Evolutionary conservation across 2,797 vertebrate species (phyloP).

Genomic region (Acrossocheilus wenchowensis): DNA sequence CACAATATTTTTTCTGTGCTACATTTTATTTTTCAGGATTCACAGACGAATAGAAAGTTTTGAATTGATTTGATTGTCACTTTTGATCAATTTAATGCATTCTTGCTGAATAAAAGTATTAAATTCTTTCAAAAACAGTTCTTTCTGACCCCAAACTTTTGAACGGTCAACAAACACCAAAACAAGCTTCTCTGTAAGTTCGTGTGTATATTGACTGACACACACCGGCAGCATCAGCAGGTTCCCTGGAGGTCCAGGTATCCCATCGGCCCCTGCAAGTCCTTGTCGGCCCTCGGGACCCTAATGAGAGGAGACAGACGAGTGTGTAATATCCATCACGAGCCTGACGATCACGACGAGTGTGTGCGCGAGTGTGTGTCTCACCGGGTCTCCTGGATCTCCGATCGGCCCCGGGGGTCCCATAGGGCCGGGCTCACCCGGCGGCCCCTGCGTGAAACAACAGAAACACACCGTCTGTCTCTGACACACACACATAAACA

Average conservation of each 20-base stretch:
- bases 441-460: slow-evolving; percentile 74
- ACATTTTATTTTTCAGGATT: background rate
- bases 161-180: background rate
- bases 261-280: slow-evolving; percentile 91
- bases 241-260: slow-evolving; percentile 92
- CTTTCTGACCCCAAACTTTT: background rate
- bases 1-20: too few relatives aligned
- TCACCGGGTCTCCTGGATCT: slow-evolving; percentile 84
- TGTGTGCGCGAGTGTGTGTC: slow-evolving; percentile 7
- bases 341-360: background rate
- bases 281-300: slow-evolving; percentile 89
- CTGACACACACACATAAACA: background rate
- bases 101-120: background rate
- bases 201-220: background rate
- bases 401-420: slow-evolving; percentile 81
- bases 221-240: too few relatives aligned
- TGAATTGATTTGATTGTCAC: background rate
- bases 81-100: background rate
- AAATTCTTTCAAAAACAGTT: background rate
- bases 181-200: background rate
- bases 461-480: background rate
- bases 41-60: background rate
- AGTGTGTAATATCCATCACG: background rate
- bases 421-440: slow-evolving; percentile 81
- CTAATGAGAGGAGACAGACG: slow-evolving; percentile 66